phyloP scores from a whole-genome alignment of 1,140 invertebrate species.

The Calosoma granatense region DNA sequence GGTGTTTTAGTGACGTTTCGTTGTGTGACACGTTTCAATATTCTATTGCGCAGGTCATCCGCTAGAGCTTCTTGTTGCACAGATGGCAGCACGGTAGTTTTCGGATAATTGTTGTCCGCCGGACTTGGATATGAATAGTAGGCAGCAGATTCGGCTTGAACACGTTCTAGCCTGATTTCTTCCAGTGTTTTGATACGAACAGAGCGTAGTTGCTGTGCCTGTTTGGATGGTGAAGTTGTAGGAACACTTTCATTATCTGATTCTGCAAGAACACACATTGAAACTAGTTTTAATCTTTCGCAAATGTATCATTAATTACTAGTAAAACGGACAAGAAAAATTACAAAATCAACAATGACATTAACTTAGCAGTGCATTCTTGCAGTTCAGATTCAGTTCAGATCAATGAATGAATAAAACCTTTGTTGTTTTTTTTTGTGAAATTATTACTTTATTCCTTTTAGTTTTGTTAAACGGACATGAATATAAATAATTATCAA shows the following conservation, averaged over 20 bases:
- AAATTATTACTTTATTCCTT: constrained; percentile 4
- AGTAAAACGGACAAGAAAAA: constrained; percentile 23
- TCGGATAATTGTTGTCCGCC: constrained; percentile 9
- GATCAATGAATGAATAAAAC: too few species aligned
- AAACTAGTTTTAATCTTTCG: too few species aligned
- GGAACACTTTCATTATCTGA: constrained; percentile 57
- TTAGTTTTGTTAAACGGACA: constrained; percentile 1
- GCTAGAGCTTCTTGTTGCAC: constrained; percentile 11
- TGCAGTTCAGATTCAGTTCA: constrained; percentile 23
- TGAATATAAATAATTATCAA: constrained; percentile 7
- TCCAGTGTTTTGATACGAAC: constrained; percentile 52
- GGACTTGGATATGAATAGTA: constrained; percentile 47
- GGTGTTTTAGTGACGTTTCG: not conserved
- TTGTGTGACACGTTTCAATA: not conserved
- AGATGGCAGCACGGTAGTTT: constrained; percentile 11
- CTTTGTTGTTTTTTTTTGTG: too few species aligned
- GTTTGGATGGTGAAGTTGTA: constrained; percentile 45
- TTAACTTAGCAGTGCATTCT: constrained; percentile 30
- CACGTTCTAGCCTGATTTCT: constrained; percentile 52
- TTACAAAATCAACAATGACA: not conserved
- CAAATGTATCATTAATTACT: too few species aligned
- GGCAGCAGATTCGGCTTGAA: constrained; percentile 55
- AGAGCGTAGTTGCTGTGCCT: constrained; percentile 26
- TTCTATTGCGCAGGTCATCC: constrained; percentile 14
- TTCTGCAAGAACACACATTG: constrained; percentile 56